Base-by-base conservation (phyloP, 2,797 vertebrate genomes). In the Enteromius treurensis region DNA sequence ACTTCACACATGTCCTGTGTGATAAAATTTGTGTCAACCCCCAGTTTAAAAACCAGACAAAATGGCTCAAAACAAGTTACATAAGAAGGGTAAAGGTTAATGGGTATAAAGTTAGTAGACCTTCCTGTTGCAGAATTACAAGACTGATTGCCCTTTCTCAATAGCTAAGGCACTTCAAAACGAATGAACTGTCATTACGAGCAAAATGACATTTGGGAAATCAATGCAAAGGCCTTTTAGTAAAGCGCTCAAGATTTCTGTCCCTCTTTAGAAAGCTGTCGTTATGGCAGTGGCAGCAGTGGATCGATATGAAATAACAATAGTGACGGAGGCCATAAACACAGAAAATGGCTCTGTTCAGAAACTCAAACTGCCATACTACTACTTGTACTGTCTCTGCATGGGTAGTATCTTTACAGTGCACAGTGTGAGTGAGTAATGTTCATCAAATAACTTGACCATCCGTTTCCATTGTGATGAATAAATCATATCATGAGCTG, bases 161-260 rank as follows among this genome's bases (percentile, higher is more conserved):
- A n/a, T 71, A 17, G 67, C n/a, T n/a, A 55, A 58, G 17, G 23
- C 17, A 21, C 19, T 81, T 81, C 69, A 64, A 40, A 45, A 64
- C 1, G 14, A 73, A 81, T 81, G 21, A 60, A 64, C 69, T 47
- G 21, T 45, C 53, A 81, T 81, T 64, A 73, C 1, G 13, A 45
- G 42, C 40, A 81, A 64, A 81, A 49, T 71, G 42, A 8, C 79
- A 23, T 81, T 81, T 73, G 53, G 69, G 79, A 81, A 81, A 81
- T 81, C 79, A 81, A 81, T 81, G 69, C 14, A 49, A 32, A 73
- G 19, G 42, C 55, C 68, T 73, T 81, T 73, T 73, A 62, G 79
- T 47, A 60, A 81, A 62, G 69, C 23, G 40, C 29, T 81, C 23
- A 62, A 32, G 69, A 73, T 81, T 64, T 34, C 14, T 62, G 11